Conservation (phyloP, 2,888 invertebrate genomes). For the Brachycybe producta region DNA sequence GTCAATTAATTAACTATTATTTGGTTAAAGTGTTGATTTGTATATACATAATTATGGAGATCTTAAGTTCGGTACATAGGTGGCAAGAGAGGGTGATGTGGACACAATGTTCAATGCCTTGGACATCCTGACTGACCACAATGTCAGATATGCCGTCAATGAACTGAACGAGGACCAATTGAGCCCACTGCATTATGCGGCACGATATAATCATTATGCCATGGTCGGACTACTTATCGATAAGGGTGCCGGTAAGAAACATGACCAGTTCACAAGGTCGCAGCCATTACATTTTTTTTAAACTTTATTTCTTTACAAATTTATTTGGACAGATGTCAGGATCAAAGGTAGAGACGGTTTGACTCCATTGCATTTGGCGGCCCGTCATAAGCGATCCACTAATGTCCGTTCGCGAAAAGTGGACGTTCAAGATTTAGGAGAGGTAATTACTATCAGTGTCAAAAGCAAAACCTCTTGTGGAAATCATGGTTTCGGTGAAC, state of each 20-base stretch:
- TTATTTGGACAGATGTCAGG: constrained; percentile 7
- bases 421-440: no score
- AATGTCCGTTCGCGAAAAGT: no score
- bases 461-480: no score
- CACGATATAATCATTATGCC: constrained; percentile 34
- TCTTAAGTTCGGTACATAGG: constrained; percentile 8
- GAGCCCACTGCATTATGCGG: constrained; percentile 38
- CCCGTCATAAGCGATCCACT: constrained; percentile 29
- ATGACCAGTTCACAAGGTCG: no score
- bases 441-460: no score
- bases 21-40: no score
- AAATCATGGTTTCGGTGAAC: no score
- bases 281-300: no score
- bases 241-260: constrained; percentile 31
- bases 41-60: no score
- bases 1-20: no score
- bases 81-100: constrained; percentile 17
- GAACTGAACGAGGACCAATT: constrained; percentile 31
- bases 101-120: constrained; percentile 9
- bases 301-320: no score
- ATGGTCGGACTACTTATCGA: constrained; percentile 33
- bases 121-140: constrained; percentile 21
- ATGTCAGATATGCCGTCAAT: constrained; percentile 30
- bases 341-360: constrained; percentile 33
- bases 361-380: constrained; percentile 37